phyloP scores from a whole-genome alignment of 2,113 vertebrate species.

The Maccullochella peelii region DNA sequence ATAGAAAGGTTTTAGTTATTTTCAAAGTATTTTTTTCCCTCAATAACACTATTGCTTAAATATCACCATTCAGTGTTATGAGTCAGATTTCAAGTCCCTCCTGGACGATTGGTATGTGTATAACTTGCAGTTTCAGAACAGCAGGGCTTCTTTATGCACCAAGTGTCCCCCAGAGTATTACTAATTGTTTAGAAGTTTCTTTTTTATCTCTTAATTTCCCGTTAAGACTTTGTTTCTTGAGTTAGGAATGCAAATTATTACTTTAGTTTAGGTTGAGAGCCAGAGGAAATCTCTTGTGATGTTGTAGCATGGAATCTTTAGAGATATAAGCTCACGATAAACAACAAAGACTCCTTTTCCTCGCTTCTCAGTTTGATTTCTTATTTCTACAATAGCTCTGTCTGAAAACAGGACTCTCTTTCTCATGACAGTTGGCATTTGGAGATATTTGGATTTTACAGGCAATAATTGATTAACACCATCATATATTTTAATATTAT shows the following conservation, averaged over 20 bases:
- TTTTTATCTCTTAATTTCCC: conserved; percentile 6
- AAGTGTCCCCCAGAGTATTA: neutral
- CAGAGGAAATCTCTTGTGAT: neutral
- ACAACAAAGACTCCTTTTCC: neutral
- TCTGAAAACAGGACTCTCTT: neutral
- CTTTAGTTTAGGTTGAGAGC: neutral
- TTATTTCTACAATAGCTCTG: neutral
- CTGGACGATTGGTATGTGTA: neutral
- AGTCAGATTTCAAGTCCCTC: neutral
- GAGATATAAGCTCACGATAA: neutral
- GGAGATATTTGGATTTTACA: neutral
- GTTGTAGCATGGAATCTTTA: neutral
- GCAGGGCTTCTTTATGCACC: neutral
- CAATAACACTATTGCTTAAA: neutral
- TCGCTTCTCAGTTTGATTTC: neutral
- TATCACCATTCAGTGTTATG: neutral
- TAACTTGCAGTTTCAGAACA: neutral
- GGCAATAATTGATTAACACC: neutral
- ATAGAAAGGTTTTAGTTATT: conserved; percentile 3
- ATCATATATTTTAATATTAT: neutral
- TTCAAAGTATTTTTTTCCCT: conserved; percentile 5
- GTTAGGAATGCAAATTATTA: neutral
- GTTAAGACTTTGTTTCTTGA: neutral
- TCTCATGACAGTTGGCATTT: neutral
- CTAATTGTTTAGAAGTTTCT: conserved; percentile 9